Conservation (phyloP, 1,140 invertebrate genomes). For the Dendrolimus punctatus region DNA sequence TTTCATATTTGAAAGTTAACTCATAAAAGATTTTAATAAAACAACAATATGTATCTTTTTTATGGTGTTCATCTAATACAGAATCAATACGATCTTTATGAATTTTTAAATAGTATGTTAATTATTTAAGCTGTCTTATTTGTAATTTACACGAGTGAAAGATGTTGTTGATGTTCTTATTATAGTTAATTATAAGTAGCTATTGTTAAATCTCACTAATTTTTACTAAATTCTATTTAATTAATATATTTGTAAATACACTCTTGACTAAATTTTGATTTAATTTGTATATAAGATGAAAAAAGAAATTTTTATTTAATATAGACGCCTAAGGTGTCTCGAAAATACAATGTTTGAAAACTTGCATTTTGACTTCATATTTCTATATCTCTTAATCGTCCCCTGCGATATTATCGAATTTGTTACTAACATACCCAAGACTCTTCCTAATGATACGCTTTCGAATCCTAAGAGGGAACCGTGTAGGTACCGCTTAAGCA, state of each 20-base stretch:
- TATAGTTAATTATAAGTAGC: conserved; percentile 54
- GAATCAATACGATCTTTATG: conserved; percentile 51
- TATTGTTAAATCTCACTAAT: conserved; percentile 71
- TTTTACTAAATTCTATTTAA: conserved; percentile 72
- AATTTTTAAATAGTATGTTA: conserved; percentile 38
- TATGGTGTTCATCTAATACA: conserved; percentile 49
- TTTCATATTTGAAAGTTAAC: conserved; percentile 32
- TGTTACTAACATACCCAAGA: too few relatives aligned
- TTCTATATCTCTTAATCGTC: neutral
- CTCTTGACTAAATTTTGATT: conserved; percentile 64
- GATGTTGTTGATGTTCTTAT: conserved; percentile 69
- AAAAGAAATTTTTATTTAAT: conserved; percentile 67
- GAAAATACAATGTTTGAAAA: conserved; percentile 70
- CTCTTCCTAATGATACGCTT: too few relatives aligned
- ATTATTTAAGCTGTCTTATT: conserved; percentile 46
- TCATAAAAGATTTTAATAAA: conserved; percentile 29
- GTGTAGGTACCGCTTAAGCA: too few relatives aligned
- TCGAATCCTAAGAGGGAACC: too few relatives aligned
- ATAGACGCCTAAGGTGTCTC: conserved; percentile 63
- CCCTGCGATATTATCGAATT: too few relatives aligned
- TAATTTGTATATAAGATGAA: conserved; percentile 69
- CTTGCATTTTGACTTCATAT: conserved; percentile 42
- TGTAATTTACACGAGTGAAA: conserved; percentile 58
- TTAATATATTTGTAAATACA: conserved; percentile 73
- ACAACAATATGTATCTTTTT: conserved; percentile 24